These are phyloP conservation scores for Drosophila engyochracea DNA, from an alignment of 2,888 invertebrate species.

Conservation along the genomic window DNA sequence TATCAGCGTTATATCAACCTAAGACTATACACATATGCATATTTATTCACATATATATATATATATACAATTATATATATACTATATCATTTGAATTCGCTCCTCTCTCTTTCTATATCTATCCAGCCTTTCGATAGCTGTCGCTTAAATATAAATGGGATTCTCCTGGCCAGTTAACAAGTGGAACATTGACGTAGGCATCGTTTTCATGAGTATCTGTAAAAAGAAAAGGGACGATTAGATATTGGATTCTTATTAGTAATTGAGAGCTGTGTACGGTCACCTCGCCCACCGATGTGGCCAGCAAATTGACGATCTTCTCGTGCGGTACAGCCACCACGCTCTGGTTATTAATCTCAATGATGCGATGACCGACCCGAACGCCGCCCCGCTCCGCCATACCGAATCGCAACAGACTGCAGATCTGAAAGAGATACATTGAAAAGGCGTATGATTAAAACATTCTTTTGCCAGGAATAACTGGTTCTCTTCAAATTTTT, in stretches of 20 bases:
- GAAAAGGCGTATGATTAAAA: neutral
- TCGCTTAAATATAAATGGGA: conserved; percentile 97
- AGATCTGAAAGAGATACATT: conserved; percentile 90
- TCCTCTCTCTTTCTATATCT: neutral
- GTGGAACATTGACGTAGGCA: conserved; percentile 99
- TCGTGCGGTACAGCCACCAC: conserved; percentile 99
- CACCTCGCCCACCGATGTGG: conserved; percentile 99
- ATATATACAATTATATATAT: conserved; percentile 30
- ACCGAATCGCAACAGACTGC: conserved; percentile 98
- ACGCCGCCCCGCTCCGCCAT: conserved; percentile 99
- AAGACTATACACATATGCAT: conserved; percentile 67
- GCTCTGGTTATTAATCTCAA: conserved; percentile 99
- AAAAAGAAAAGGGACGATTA: neutral
- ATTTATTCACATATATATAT: conserved; percentile 33
- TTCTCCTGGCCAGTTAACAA: conserved; percentile 99
- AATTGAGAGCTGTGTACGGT: conserved; percentile 57
- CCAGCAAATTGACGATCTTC: conserved; percentile 99
- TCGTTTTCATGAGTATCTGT: conserved; percentile 99
- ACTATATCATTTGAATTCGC: conserved; percentile 32
- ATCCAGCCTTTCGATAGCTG: conserved; percentile 16
- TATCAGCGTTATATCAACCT: conserved; percentile 52
- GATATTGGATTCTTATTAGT: neutral
- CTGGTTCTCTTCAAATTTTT: neutral
- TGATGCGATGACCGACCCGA: conserved; percentile 99
- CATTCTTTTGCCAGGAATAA: neutral